These are phyloP conservation scores for Neolamprologus sp. DNA, from an alignment of 2,113 vertebrate genomes.

Conservation along the genomic window DNA sequence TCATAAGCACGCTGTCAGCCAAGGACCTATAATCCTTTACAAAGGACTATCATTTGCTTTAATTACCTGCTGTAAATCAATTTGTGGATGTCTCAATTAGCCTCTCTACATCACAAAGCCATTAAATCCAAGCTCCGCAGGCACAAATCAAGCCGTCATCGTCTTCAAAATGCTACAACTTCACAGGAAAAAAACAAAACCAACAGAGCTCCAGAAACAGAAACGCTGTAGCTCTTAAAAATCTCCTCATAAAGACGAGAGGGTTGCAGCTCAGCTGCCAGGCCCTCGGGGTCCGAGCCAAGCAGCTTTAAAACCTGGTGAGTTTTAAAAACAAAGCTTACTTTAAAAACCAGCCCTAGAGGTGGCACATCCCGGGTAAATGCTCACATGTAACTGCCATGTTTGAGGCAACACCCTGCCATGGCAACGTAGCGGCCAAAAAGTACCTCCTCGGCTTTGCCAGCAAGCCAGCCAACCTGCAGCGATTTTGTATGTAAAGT, in stretches of 20 bases:
- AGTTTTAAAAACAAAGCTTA: neutral
- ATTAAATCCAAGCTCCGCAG: neutral
- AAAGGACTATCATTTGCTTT: conserved; percentile 3
- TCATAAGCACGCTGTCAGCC: neutral
- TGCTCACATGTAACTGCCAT: neutral
- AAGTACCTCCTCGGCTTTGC: neutral
- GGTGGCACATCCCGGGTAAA: neutral
- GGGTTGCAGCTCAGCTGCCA: neutral
- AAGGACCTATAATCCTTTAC: neutral
- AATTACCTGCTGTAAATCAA: neutral
- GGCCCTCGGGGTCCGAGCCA: neutral
- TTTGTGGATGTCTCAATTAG: conserved; percentile 21
- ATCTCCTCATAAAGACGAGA: neutral
- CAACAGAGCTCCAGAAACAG: neutral
- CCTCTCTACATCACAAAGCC: neutral
- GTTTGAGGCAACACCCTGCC: neutral
- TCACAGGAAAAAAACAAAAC: neutral
- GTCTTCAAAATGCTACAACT: neutral
- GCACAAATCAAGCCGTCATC: neutral
- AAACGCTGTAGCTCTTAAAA: neutral
- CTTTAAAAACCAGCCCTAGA: neutral
- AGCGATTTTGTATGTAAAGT: neutral
- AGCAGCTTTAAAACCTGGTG: neutral
- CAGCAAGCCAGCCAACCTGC: neutral
- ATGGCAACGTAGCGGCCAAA: neutral